phyloP scores from a whole-genome alignment of 2,797 vertebrate species.

The Acanthurus tractus region DNA sequence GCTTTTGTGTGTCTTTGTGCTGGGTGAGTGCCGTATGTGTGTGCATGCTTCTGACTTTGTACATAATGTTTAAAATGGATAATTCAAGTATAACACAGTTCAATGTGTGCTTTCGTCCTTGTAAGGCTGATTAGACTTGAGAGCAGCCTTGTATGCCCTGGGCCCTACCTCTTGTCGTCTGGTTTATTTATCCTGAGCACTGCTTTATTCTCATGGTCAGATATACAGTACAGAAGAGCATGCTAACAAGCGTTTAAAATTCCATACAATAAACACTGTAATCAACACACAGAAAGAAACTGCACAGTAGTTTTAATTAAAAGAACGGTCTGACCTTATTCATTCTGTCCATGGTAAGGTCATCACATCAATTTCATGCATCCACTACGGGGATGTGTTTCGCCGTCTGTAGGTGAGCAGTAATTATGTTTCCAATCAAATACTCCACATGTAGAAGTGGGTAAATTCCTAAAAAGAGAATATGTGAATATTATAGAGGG shows the following conservation, averaged over 20 bases:
- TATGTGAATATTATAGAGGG: neutral
- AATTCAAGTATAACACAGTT: constrained; percentile 32
- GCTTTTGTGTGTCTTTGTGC: constrained; percentile 26
- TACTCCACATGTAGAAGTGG: neutral
- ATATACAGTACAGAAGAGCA: neutral
- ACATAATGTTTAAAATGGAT: constrained; percentile 40
- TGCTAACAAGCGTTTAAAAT: neutral
- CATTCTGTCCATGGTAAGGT: neutral
- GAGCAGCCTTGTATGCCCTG: constrained; percentile 30
- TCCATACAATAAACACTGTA: neutral
- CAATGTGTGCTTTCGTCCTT: constrained; percentile 49
- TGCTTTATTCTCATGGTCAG: constrained; percentile 50
- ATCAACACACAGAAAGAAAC: neutral
- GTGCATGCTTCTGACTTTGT: neutral
- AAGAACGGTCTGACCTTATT: constrained; percentile 3
- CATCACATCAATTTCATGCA: neutral
- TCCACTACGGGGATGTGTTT: neutral
- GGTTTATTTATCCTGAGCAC: constrained; percentile 43
- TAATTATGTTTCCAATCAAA: neutral
- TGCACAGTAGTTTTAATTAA: constrained; percentile 7
- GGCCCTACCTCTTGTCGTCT: constrained; percentile 43
- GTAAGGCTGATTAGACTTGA: constrained; percentile 56
- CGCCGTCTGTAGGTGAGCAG: neutral
- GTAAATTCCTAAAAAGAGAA: neutral
- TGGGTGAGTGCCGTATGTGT: neutral